Percentiles rank a stretch among this genome's conserved stretches.
phyloP scores from a whole-genome alignment of 2,888 invertebrate genomes.

The Aquatica leii region DNA sequence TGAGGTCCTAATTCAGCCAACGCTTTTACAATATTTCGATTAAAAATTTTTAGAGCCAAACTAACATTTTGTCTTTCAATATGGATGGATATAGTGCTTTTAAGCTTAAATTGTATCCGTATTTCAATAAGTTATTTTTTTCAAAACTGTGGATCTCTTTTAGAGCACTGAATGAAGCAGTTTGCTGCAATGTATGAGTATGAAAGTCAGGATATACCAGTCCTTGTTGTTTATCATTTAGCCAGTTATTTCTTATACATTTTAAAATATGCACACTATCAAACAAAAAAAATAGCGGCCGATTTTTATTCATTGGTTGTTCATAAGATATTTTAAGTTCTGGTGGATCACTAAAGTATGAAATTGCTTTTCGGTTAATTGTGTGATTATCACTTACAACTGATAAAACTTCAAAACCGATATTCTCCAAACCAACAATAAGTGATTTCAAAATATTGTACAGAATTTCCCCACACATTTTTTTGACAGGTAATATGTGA shows the following conservation, averaged over 20 bases:
- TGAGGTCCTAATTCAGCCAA: constrained; percentile 11
- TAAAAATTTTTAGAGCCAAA: constrained; percentile 8
- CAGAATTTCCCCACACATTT: background rate
- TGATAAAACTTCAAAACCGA: background rate
- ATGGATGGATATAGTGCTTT: constrained; percentile 14
- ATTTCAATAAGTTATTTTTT: constrained; percentile 12
- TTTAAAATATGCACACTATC: too few species aligned
- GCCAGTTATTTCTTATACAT: too few species aligned
- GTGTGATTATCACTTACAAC: background rate
- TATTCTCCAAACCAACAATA: background rate
- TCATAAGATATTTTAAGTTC: background rate
- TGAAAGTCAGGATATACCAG: too few species aligned
- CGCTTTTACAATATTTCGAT: background rate
- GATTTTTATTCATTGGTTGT: too few species aligned
- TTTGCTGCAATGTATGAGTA: too few species aligned
- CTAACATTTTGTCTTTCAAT: constrained; percentile 16
- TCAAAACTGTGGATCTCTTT: background rate
- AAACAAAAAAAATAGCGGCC: too few species aligned
- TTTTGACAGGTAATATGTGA: constrained; percentile 4
- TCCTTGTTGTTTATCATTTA: too few species aligned
- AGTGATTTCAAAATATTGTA: background rate
- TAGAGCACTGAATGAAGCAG: constrained; percentile 3
- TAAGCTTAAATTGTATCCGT: constrained; percentile 1
- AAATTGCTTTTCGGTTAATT: background rate
- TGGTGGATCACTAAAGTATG: background rate